Base-by-base conservation (phyloP, 2,113 vertebrate species). In the Rhegmatorhina hoffmannsi region DNA sequence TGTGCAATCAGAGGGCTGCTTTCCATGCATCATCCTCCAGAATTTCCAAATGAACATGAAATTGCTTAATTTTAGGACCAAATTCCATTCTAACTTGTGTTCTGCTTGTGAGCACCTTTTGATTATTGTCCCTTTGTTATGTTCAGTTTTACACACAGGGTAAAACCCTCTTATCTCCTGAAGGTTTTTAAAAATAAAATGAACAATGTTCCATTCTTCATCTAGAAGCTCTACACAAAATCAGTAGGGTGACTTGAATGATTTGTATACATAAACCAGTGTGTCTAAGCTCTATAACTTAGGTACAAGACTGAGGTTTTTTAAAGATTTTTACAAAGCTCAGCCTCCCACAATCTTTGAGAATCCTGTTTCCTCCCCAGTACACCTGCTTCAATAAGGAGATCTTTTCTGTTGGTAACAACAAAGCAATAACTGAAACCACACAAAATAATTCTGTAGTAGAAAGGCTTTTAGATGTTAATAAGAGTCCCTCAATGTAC, bases 91-190 rank as follows among this genome's bases (percentile, higher is more conserved):
- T 72, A 69, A 25, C 9, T 64, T 26, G 21, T 74, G 26, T 66
- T 83, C 82, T 64, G 17, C 44, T 38, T 34, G 62, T 31, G 33
- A 91, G 70, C 4, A 0, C 13, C 1, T 40, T 89, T 49, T 52
- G 46, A 80, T 25, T 55, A 28, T 55, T 90, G 33, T 43, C 78
- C 50, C 26, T 93, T 93, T 80, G 19, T 89, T 91, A 63, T 63
- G 20, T 60, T 84, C 44, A 8, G 43, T 72, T 78, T 94, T 89
- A 82, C 40, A 38, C 0, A 1, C 1, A 0, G 4, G 8, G 44
- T 94, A 93, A 96, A 93, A 88, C 72, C 56, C 68, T 86, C 89
- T 91, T 78, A 49, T 92, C 66, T 93, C 68, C 17, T 86, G n/a
- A 78, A 88, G 43, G n/a, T 36, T 91, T 94, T 88, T 52, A 20